These are phyloP conservation scores for Lomographa bimaculata DNA, from an alignment of 2,888 invertebrate species.

Conservation along the genomic window DNA sequence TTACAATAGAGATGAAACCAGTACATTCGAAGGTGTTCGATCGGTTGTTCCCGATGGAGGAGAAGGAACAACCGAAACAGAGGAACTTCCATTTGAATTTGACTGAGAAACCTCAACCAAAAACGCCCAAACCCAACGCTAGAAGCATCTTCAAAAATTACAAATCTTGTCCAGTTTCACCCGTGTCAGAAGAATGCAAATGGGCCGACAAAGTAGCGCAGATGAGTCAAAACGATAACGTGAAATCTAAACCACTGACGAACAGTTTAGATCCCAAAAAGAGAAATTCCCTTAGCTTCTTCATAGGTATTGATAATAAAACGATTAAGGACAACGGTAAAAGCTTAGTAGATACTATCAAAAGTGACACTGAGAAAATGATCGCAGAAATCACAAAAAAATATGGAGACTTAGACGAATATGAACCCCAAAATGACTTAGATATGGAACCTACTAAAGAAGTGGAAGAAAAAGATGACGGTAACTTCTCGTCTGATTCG, in stretches of 20 bases:
- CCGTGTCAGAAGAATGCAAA: conserved; percentile 91
- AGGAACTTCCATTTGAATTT: conserved; percentile 72
- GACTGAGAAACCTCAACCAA: conserved; percentile 62
- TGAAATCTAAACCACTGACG: conserved; percentile 45
- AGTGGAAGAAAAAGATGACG: conserved; percentile 81
- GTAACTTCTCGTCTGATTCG: conserved; percentile 91
- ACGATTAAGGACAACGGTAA: conserved; percentile 72
- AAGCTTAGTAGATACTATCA: conserved; percentile 85
- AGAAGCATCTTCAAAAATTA: conserved; percentile 86
- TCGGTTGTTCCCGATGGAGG: conserved; percentile 60
- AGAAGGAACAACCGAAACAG: conserved; percentile 57
- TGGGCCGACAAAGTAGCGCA: conserved; percentile 79
- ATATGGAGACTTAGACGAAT: conserved; percentile 85
- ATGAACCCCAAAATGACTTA: conserved; percentile 61
- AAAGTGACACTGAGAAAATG: conserved; percentile 86
- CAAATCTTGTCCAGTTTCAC: conserved; percentile 92
- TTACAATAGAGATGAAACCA: conserved; percentile 67
- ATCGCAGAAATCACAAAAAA: conserved; percentile 86
- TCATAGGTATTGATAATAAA: conserved; percentile 83
- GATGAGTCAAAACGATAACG: conserved; percentile 44
- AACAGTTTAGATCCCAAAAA: conserved; percentile 76
- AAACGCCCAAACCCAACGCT: conserved; percentile 61
- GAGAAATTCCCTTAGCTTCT: conserved; percentile 86
- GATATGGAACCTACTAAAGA: conserved; percentile 71
- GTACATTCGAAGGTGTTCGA: conserved; percentile 72